Base-by-base conservation (phyloP, 64 coral and sea anemone genomes). In the Stichodactyla helianthus region DNA sequence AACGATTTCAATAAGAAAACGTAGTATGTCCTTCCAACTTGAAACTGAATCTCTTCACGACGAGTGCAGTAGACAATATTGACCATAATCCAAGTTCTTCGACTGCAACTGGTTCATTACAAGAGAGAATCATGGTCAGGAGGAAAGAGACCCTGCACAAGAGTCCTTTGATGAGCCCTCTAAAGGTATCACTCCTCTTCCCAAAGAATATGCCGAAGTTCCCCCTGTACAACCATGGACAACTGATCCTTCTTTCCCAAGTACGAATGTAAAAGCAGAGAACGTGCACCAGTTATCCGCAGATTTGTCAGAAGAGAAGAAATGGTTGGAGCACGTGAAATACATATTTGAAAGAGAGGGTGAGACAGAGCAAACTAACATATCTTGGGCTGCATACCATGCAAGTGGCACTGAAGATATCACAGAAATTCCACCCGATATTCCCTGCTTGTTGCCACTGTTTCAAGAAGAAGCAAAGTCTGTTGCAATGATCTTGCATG, bases 41-140 rank as follows among this genome's bases (percentile, higher is more conserved):
- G 6, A 86, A 86, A 86, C 62, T 44, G 52, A 86, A 71, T 52
- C 63, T 86, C 10, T 86, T 86, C 51, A 86, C 85, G 51, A 53
- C 84, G 65, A 71, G 82, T 16, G 89, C 89, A 7, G 15, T 90
- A 52, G 83, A 91, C 89, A 86, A 91, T 67, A 91, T 91, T 79
- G 89, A 90, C 58, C 53, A 91, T 44, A 91, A 91, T 55, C 89
- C 89, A 56, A 85, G 82, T 56, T 91, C 89, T 51, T 86, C 70
- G n/a, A 91, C 74, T 79, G 89, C 89, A 52, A 65, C 79, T 68
- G 68, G 83, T 63, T 91, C 89, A 7, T 91, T 53, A 87, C 85
- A 58, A 87, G 52, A 76, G 85, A 87, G 22, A 87, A 76, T 87
- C 62, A 74, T 53, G 85, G 85, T 68, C 64, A 35, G 31, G 31